Percentiles rank a stretch among this genome's conserved stretches.
phyloP scores from a whole-genome alignment of 2,888 invertebrate genomes.

The Pollenia amentaria region DNA sequence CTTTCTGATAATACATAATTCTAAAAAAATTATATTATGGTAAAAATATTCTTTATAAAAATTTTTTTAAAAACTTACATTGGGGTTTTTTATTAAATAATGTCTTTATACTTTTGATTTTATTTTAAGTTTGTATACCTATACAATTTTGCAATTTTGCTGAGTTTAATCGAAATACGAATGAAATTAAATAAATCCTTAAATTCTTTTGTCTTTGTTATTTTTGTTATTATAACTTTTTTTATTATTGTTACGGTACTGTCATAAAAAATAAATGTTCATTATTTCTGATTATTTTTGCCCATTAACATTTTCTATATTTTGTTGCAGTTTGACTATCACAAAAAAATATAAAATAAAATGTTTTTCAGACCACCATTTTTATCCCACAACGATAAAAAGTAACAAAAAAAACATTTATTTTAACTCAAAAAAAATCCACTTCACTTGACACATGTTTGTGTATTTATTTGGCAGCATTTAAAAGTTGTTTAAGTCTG shows the following conservation, averaged over 20 bases:
- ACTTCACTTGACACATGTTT: not conserved
- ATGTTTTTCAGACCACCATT: not conserved
- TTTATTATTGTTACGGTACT: not conserved
- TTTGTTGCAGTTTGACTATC: not conserved
- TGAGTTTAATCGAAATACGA: no score
- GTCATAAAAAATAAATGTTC: constrained; percentile 3
- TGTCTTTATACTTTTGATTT: no score
- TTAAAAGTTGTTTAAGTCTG: constrained; percentile 29
- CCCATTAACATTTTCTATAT: not conserved
- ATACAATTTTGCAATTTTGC: no score
- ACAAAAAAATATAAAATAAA: not conserved
- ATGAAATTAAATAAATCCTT: no score
- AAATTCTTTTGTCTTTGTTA: not conserved
- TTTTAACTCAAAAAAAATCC: not conserved
- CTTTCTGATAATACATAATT: no score
- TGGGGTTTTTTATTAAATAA: no score
- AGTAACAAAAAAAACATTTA: not conserved
- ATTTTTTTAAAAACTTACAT: no score
- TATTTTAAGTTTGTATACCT: no score
- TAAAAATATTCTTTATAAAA: no score
- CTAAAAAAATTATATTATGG: no score
- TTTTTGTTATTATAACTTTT: not conserved
- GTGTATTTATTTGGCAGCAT: not conserved
- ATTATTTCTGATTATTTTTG: not conserved
- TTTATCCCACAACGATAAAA: not conserved